phyloP scores from a whole-genome alignment of 2,113 vertebrate species.

The rabbit (Oryctolagus cuniculus) region DNA sequence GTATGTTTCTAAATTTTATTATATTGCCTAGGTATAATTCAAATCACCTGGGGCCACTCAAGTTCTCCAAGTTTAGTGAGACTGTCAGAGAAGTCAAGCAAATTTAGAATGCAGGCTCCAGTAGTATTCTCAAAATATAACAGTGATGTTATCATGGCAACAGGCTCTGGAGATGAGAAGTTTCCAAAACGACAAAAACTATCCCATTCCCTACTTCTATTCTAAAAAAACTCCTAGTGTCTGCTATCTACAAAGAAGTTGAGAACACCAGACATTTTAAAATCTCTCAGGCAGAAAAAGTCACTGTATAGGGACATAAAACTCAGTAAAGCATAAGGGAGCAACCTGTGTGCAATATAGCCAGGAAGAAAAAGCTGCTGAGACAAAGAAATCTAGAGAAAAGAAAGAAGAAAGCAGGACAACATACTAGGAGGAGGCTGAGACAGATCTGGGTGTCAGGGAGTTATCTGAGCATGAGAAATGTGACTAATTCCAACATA shows the following conservation, averaged over 20 bases:
- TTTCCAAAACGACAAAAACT: constrained; percentile 15
- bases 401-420: not conserved
- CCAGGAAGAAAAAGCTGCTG: not conserved
- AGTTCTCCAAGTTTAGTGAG: not conserved
- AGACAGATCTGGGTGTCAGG: not conserved
- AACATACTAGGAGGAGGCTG: not conserved
- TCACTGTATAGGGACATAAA: not conserved
- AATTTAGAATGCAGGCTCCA: not conserved
- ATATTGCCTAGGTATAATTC: constrained; percentile 3
- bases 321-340: not conserved
- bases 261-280: constrained; percentile 40
- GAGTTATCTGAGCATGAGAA: constrained; percentile 7
- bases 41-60: not conserved
- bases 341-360: not conserved
- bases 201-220: not conserved
- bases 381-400: constrained; percentile 48
- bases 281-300: constrained; percentile 35
- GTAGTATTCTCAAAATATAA: not conserved
- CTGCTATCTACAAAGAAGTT: constrained; percentile 15
- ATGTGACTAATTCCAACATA: not conserved
- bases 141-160: not conserved
- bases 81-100: not conserved
- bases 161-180: constrained; percentile 1
- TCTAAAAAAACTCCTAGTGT: not conserved
- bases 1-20: not conserved